These are phyloP conservation scores for Acanthurus tractus DNA, from an alignment of 2,797 vertebrate genomes.

Conservation along the genomic window DNA sequence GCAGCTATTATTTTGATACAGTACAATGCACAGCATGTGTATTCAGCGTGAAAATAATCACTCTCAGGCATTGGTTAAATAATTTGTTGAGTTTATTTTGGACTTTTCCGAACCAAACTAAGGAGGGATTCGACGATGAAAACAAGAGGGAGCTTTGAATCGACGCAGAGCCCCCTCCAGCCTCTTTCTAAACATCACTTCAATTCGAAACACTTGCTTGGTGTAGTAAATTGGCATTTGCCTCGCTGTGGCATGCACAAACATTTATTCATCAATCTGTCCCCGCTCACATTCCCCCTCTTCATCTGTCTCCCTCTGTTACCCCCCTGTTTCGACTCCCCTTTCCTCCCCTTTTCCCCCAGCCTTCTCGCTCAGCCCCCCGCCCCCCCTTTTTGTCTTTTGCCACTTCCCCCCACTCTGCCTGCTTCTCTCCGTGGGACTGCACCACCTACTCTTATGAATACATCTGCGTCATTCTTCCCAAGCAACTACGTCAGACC, in stretches of 20 bases:
- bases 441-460: constrained; percentile 67
- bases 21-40: constrained; percentile 5
- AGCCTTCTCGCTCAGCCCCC: constrained; percentile 16
- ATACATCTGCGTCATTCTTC: constrained; percentile 77
- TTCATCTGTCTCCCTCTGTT: constrained; percentile 60
- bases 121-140: constrained; percentile 41
- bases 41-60: constrained; percentile 23
- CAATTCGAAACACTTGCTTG: constrained; percentile 71
- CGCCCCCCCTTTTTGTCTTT: constrained; percentile 21
- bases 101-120: constrained; percentile 31
- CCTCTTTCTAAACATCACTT: constrained; percentile 68
- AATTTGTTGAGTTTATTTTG: constrained; percentile 54
- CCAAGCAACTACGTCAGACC: constrained; percentile 69
- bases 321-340: constrained; percentile 40
- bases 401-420: not conserved
- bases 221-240: constrained; percentile 71
- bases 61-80: constrained; percentile 36
- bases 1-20: constrained; percentile 19
- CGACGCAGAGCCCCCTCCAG: constrained; percentile 31
- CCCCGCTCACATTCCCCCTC: constrained; percentile 59
- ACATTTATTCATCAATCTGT: constrained; percentile 72
- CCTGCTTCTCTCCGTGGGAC: constrained; percentile 48
- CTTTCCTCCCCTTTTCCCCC: constrained; percentile 42
- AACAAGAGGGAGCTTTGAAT: constrained; percentile 51
- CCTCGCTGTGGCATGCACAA: constrained; percentile 45